Evolutionary conservation across 2,113 vertebrate genomes (phyloP).

Genomic region (Muntiacus reevesi): DNA sequence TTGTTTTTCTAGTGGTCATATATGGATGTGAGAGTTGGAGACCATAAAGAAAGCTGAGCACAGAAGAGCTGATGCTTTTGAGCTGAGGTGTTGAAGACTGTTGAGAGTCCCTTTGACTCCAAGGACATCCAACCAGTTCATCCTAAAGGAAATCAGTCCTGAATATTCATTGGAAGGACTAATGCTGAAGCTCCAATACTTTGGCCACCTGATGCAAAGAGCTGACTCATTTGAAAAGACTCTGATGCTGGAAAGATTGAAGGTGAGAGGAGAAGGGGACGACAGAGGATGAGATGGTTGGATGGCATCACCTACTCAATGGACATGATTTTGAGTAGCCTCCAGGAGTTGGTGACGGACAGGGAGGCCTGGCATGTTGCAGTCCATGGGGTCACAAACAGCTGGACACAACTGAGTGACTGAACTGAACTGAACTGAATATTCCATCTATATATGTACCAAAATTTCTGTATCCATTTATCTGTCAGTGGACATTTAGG

Average conservation of each 20-base stretch:
- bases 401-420: fast-evolving
- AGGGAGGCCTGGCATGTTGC: neutral
- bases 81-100: neutral
- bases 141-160: neutral
- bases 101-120: neutral
- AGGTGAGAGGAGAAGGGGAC: neutral
- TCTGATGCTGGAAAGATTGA: neutral
- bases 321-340: neutral
- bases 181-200: neutral
- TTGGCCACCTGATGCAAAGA: neutral
- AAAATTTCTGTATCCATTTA: neutral
- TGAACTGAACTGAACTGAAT: neutral
- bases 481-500: neutral
- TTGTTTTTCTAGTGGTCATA: neutral
- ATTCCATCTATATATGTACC: neutral
- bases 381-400: neutral
- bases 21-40: neutral
- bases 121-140: neutral
- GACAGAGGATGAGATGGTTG: neutral
- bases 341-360: neutral
- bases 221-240: neutral
- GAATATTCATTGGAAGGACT: neutral
- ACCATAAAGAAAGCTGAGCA: neutral
- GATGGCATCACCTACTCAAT: neutral
- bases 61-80: neutral